Base-by-base conservation (phyloP, 2,797 vertebrate species). In the Salmo trutta region DNA sequence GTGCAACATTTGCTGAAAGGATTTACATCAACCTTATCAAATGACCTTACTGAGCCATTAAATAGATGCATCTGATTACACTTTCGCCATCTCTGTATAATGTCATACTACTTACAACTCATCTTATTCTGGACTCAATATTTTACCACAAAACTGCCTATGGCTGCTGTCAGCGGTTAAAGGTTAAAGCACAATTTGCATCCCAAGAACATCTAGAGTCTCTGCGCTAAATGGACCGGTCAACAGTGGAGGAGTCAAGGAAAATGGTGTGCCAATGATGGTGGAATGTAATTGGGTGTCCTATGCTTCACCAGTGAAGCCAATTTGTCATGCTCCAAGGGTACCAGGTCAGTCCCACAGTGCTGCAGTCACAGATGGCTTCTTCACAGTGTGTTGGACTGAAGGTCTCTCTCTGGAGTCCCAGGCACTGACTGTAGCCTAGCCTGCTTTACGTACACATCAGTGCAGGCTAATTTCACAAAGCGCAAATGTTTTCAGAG, bases 131-230 rank as follows among this genome's bases (percentile, higher is more conserved):
- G 53, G 41, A 51, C 36, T 52, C 36, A n/a, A n/a, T 33, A 21
- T 69, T 54, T 74, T 14, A 27, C 73, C 41, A 31, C 56, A 74
- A 27, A 72, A 12, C 52, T 27, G 59, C 12, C 59, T 29, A 72
- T 67, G 73, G 75, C 71, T 65, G 75, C 70, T 80, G 82, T 77
- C 80, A 84, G 53, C 21, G 33, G 52, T 73, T 67, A 84, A 87
- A 85, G 88, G 85, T 88, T 78, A 84, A 83, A 84, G 75, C 73
- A 65, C 24, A 53, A 76, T 79, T 65, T 81, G 59, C 27, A 24
- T 77, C 75, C 47, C 77, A 47, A 4, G 36, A 19, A 70, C 10
- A 70, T 75, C n/a, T 56, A 31, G 62, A 56, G 69, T 31, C 54
- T 21, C 21, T 59, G 19, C 29, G 65, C 41, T 79, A 78, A 77